Evolutionary conservation across 2,797 vertebrate genomes (phyloP).

Genomic region (Onychomys arenicola): DNA sequence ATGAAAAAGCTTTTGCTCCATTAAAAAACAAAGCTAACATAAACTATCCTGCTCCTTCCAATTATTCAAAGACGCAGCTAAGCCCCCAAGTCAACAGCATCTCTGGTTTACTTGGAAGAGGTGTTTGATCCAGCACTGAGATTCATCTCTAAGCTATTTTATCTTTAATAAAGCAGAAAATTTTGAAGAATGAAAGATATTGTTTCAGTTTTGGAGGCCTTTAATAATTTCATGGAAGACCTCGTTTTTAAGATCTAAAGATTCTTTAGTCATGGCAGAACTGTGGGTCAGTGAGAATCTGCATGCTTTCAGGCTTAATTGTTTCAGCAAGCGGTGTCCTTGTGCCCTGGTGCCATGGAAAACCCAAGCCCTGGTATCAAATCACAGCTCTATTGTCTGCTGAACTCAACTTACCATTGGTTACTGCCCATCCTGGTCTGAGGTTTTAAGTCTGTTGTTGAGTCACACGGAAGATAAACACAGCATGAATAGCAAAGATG

Average conservation of each 20-base stretch:
- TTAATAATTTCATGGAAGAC: neutral
- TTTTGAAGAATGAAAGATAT: neutral
- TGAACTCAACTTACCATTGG: neutral
- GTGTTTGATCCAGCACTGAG: neutral
- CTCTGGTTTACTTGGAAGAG: neutral
- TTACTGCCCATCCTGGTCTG: neutral
- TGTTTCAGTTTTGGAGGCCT: neutral
- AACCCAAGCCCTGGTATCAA: neutral
- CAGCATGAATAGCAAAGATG: neutral
- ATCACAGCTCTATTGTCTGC: neutral
- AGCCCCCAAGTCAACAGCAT: neutral
- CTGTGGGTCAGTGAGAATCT: neutral
- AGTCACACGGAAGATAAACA: neutral
- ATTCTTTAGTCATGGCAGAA: neutral
- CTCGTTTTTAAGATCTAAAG: neutral
- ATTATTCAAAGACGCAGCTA: neutral
- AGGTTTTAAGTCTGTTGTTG: neutral
- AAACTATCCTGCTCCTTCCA: neutral
- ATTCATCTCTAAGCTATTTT: neutral
- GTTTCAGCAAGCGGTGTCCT: neutral
- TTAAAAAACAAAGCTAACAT: constrained; percentile 1
- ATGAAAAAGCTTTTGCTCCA: neutral
- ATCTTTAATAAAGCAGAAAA: neutral
- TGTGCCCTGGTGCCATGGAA: neutral
- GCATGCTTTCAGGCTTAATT: neutral